Evolutionary conservation across 2,113 vertebrate species (phyloP).

Genomic region (Onychostruthus taczanowskii): DNA sequence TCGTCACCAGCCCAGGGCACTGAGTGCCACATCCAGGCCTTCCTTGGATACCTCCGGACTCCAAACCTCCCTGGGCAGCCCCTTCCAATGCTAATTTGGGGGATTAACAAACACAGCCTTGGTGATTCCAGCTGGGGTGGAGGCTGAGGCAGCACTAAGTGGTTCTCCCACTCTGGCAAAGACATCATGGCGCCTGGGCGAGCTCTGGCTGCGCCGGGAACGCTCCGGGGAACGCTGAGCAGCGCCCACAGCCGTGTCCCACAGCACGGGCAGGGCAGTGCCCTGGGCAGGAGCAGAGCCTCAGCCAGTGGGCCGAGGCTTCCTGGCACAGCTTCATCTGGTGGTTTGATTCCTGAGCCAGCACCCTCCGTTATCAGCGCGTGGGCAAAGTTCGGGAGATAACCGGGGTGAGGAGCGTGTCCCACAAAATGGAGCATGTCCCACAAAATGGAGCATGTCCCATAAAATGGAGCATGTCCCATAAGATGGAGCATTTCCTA

Average conservation of each 20-base stretch:
- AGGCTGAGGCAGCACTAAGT: not conserved
- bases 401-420: not conserved
- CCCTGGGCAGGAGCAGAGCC: not conserved
- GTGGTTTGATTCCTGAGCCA: not conserved
- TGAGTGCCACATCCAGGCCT: not conserved
- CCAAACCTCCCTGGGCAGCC: not conserved
- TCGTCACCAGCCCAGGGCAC: not conserved
- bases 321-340: not conserved
- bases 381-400: not conserved
- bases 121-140: accelerated
- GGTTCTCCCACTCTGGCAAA: not conserved
- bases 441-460: not conserved
- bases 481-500: not conserved
- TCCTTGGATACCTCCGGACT: not conserved
- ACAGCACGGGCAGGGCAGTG: not conserved
- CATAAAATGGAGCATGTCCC: not conserved
- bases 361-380: not conserved
- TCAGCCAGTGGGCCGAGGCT: not conserved
- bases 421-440: not conserved
- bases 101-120: no score
- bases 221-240: accelerated
- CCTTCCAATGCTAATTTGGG: accelerated
- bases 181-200: accelerated
- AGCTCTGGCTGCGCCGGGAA: not conserved
- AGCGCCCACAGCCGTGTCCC: not conserved